These are phyloP conservation scores for Cynoglossus semilaevis DNA, from an alignment of 2,113 vertebrate species.

Conservation along the genomic window DNA sequence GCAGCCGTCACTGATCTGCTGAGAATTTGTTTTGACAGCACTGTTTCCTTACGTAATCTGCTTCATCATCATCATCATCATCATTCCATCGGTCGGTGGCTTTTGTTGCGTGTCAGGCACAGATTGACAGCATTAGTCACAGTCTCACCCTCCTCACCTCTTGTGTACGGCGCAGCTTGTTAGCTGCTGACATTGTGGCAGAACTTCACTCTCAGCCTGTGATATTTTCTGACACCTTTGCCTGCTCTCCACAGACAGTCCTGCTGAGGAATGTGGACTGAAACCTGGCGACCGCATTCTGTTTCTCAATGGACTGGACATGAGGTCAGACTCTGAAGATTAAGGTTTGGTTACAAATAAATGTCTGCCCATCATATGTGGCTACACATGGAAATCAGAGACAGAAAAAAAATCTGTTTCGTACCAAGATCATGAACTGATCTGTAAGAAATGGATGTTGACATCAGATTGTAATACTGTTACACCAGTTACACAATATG, in stretches of 20 bases:
- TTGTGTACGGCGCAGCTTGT: conserved; percentile 44
- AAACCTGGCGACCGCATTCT: conserved; percentile 92
- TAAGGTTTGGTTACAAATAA: neutral
- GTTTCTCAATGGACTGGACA: conserved; percentile 96
- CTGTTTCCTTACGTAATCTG: conserved; percentile 46
- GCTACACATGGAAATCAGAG: too few species aligned
- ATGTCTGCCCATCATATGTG: too few species aligned
- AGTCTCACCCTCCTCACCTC: conserved; percentile 5
- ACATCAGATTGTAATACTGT: too few species aligned
- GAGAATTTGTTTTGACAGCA: conserved; percentile 54
- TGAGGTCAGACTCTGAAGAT: conserved; percentile 82
- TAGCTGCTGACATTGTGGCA: conserved; percentile 18
- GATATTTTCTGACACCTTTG: conserved; percentile 23
- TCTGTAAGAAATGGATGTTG: too few species aligned
- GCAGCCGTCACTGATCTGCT: conserved; percentile 28
- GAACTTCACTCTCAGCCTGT: neutral
- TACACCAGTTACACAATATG: too few species aligned
- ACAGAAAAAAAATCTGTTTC: too few species aligned
- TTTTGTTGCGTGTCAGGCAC: conserved; percentile 37
- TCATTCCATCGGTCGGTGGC: conserved; percentile 4
- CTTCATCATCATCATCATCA: conserved; percentile 28
- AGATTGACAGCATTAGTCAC: conserved; percentile 54
- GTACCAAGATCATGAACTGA: too few species aligned
- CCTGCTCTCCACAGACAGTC: conserved; percentile 81
- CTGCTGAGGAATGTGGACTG: conserved; percentile 91